Evolutionary conservation across 2,797 vertebrate species (phyloP).

Genomic region (Smutsia gigantea): DNA sequence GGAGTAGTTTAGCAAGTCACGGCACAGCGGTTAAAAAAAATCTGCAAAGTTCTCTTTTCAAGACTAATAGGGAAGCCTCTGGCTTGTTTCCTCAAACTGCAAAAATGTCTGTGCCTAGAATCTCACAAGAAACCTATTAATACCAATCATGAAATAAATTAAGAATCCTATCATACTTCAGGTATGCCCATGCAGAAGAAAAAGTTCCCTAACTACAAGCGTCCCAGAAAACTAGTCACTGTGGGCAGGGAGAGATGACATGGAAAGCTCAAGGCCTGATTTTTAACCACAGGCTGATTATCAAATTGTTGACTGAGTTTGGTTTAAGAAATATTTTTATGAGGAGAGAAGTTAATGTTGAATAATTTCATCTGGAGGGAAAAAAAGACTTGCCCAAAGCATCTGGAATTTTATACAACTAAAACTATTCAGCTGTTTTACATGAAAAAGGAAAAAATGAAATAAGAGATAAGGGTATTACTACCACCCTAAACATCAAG

Average conservation of each 20-base stretch:
- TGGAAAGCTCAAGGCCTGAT: background rate
- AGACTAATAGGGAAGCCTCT: conserved; percentile 79
- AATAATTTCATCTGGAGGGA: background rate
- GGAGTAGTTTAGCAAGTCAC: background rate
- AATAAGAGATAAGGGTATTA: background rate
- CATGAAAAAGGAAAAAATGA: conserved; percentile 38
- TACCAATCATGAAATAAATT: conserved; percentile 86
- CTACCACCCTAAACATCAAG: background rate
- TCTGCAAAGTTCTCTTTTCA: conserved; percentile 62
- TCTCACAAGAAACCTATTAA: conserved; percentile 81
- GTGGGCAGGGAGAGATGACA: background rate
- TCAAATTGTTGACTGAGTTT: background rate
- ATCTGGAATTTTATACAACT: conserved; percentile 39
- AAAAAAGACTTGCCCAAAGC: background rate
- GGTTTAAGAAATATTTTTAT: conserved; percentile 44
- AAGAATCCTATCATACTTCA: conserved; percentile 45
- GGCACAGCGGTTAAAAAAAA: background rate
- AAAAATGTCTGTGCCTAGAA: conserved; percentile 78
- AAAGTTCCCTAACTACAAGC: background rate
- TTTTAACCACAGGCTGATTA: conserved; percentile 24
- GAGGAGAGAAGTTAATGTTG: conserved; percentile 19
- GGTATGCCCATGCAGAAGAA: background rate
- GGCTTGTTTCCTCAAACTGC: conserved; percentile 83
- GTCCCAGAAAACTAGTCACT: background rate
- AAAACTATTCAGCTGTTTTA: conserved; percentile 7